Base-by-base conservation (phyloP, 2,797 vertebrate genomes). In the Paratrypauchen microcephalus region DNA sequence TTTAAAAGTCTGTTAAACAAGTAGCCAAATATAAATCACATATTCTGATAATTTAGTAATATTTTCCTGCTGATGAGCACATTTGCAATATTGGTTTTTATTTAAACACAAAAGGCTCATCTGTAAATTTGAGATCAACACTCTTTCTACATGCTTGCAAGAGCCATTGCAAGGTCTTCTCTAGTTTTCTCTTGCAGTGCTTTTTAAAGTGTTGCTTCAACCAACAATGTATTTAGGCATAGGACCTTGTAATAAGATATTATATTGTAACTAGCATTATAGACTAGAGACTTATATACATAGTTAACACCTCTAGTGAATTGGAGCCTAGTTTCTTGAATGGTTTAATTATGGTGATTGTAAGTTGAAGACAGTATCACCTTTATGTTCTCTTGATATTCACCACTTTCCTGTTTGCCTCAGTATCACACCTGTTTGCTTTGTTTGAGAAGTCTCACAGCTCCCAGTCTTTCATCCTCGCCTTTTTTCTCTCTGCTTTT, bases 361-460 rank as follows among this genome's bases (percentile, higher is more conserved):
- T 26, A 2, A 28, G 56, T 2, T 15, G 48, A 50, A 50, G 16
- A n/a, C 48, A 50, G 16, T 50, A 6, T 50, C 48, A 50, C 48
- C 48, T 50, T 50, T 50, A 18, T 50, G 19, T n/a, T 60, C 18
- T 2, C 58, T 60, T 41, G 60, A 21, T 50, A 39, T 54, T 13
- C 41, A 68, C 45, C 21, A 45, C 15, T 50, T 52, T 65, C 47
- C 24, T n/a, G 24, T 18, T 65, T 26, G 61, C 23, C 23, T 65
- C 45, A 50, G n/a, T 28, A 28, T 50, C 16, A 28, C 47, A 65
- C 24, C 45, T 50, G 24, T 65, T n/a, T 50, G 45, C 26, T 52
- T 64, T 64, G 62, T 64, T 11, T 64, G 62, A 8, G 59, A 23
- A 45, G 21, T 60, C 65, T 39, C n/a, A 26, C 1, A 19, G 11